phyloP scores from a whole-genome alignment of 2,113 vertebrate genomes.

The Tamias sibiricus region DNA sequence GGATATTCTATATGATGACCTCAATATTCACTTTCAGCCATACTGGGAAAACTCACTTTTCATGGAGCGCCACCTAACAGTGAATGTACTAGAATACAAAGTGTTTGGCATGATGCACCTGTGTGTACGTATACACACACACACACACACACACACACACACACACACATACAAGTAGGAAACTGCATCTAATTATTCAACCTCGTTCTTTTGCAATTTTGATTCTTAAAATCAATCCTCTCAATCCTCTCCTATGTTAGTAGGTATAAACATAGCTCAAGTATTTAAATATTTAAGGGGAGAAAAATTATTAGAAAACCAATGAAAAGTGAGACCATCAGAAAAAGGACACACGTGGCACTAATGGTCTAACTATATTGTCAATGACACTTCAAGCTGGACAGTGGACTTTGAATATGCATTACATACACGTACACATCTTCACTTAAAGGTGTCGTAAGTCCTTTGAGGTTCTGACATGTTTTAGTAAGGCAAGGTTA shows the following conservation, averaged over 20 bases:
- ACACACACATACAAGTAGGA: neutral
- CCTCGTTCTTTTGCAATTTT: conserved; percentile 4
- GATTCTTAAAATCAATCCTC: conserved; percentile 14
- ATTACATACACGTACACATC: neutral
- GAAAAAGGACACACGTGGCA: conserved; percentile 34
- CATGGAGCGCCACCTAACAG: conserved; percentile 45
- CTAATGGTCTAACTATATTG: neutral
- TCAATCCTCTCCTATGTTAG: neutral
- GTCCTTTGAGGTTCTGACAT: conserved; percentile 26
- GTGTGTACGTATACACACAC: neutral
- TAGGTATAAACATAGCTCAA: conserved; percentile 19
- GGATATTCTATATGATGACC: conserved; percentile 53
- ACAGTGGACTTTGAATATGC: neutral
- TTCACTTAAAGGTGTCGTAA: conserved; percentile 10
- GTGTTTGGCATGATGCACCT: conserved; percentile 13
- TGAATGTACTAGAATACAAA: conserved; percentile 70
- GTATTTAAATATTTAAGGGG: conserved; percentile 51
- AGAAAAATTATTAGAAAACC: conserved; percentile 36
- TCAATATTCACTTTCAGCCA: conserved; percentile 75
- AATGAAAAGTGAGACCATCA: conserved; percentile 11
- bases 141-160: neutral
- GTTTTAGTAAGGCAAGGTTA: neutral
- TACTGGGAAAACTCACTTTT: conserved; percentile 63
- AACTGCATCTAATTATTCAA: neutral
- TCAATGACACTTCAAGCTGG: neutral